Percentiles rank a stretch among this genome's conserved stretches.
These are phyloP conservation scores for Anguilla obscura DNA, from an alignment of 2,797 vertebrate species.

Conservation along the genomic window DNA sequence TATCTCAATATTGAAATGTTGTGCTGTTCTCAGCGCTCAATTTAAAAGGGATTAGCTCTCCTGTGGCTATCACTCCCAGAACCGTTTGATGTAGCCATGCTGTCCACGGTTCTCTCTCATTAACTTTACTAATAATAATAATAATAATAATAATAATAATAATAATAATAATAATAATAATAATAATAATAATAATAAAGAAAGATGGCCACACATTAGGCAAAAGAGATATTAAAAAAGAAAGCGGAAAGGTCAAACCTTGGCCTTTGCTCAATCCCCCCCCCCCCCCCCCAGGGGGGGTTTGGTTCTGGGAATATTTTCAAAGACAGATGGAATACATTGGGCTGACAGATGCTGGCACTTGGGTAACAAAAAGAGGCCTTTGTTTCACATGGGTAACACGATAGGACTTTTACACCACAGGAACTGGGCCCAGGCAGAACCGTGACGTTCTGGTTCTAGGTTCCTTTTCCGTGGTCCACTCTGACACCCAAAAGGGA, in stretches of 20 bases:
- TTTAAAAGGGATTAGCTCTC: slow-evolving; percentile 70
- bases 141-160: not conserved
- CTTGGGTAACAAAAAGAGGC: not conserved
- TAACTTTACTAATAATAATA: slow-evolving; percentile 64
- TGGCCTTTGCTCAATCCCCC: slow-evolving; percentile 16
- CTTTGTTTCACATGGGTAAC: slow-evolving; percentile 15
- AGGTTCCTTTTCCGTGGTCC: not conserved
- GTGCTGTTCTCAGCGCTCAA: slow-evolving; percentile 61
- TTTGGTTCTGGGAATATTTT: slow-evolving; percentile 17
- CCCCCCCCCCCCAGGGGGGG: not conserved
- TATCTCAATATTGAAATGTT: slow-evolving; percentile 63
- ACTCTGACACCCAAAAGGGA: not conserved
- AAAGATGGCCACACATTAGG: slow-evolving; percentile 35
- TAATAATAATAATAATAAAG: slow-evolving; percentile 20
- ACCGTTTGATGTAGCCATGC: slow-evolving; percentile 58
- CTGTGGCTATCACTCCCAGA: slow-evolving; percentile 40
- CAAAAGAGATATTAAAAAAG: slow-evolving; percentile 33
- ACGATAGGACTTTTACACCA: not conserved
- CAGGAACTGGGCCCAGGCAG: not conserved
- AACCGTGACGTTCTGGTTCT: not conserved
- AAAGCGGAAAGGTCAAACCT: slow-evolving; percentile 29
- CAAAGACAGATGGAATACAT: slow-evolving; percentile 28
- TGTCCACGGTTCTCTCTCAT: slow-evolving; percentile 51
- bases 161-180: slow-evolving; percentile 4
- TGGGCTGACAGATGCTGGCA: slow-evolving; percentile 21